phyloP scores from a whole-genome alignment of 2,888 invertebrate species.

The Bruchidius siliquastri region DNA sequence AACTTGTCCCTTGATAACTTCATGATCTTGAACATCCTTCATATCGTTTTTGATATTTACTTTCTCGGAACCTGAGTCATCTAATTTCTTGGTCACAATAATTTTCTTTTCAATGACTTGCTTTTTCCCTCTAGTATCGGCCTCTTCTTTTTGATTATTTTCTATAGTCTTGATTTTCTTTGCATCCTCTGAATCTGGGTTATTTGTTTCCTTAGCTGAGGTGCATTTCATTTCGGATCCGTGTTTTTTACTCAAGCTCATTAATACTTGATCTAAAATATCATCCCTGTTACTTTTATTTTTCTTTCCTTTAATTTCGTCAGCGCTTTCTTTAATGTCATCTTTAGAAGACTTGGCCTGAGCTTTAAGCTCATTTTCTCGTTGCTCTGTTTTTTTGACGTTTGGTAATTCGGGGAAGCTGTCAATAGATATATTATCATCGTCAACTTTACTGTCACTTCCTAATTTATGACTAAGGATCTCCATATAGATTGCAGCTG shows the following conservation, averaged over 20 bases:
- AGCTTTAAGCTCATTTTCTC: constrained; percentile 56
- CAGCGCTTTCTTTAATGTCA: constrained; percentile 11
- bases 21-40: not conserved
- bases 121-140: not conserved
- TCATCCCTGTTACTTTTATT: constrained; percentile 17
- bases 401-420: constrained; percentile 66
- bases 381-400: constrained; percentile 56
- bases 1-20: not conserved
- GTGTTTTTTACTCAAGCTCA: constrained; percentile 8
- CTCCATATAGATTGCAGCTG: constrained; percentile 70
- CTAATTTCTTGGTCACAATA: not conserved
- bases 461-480: constrained; percentile 65
- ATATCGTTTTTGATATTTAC: not conserved
- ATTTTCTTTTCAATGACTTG: not conserved
- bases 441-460: constrained; percentile 58
- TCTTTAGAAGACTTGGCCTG: constrained; percentile 38
- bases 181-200: not conserved
- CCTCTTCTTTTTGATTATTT: not conserved
- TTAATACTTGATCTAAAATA: constrained; percentile 18
- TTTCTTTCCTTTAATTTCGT: constrained; percentile 13
- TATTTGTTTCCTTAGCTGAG: not conserved
- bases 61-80: not conserved
- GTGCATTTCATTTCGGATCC: too few species aligned
- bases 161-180: not conserved
- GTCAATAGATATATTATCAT: constrained; percentile 60